Percentiles rank a stretch among this genome's conserved stretches.
phyloP scores from a whole-genome alignment of 2,797 vertebrate species.

The Ibycter americanus region DNA sequence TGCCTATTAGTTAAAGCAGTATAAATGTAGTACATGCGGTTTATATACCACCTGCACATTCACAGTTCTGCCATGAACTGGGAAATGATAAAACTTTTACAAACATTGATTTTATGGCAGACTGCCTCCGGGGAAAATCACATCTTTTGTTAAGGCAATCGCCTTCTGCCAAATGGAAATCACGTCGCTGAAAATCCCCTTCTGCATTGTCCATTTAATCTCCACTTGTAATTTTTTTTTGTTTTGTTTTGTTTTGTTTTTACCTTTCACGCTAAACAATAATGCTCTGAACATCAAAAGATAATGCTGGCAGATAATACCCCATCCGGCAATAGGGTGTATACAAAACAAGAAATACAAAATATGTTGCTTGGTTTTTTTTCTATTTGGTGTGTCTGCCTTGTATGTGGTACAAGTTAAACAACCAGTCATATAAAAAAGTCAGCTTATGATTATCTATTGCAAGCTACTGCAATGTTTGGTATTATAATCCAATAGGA shows the following conservation, averaged over 20 bases:
- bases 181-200: background rate
- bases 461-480: background rate
- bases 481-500: background rate
- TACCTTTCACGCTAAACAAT: slow-evolving; percentile 8
- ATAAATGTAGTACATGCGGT: background rate
- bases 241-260: background rate
- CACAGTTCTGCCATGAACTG: background rate
- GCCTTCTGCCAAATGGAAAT: slow-evolving; percentile 14
- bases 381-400: background rate
- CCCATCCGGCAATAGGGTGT: background rate
- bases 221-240: background rate
- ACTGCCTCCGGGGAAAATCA: slow-evolving; percentile 12
- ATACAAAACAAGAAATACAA: background rate
- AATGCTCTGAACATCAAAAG: background rate
- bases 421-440: background rate
- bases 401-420: background rate
- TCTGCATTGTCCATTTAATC: background rate
- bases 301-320: background rate
- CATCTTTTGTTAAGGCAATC: slow-evolving; percentile 4
- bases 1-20: slow-evolving; percentile 53
- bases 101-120: slow-evolving; percentile 25
- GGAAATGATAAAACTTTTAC: slow-evolving; percentile 2
- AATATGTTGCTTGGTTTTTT: background rate
- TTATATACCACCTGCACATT: slow-evolving; percentile 38
- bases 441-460: background rate